Evolutionary conservation across 2,888 invertebrate species (phyloP).

Genomic region (Parasteatoda lunata): DNA sequence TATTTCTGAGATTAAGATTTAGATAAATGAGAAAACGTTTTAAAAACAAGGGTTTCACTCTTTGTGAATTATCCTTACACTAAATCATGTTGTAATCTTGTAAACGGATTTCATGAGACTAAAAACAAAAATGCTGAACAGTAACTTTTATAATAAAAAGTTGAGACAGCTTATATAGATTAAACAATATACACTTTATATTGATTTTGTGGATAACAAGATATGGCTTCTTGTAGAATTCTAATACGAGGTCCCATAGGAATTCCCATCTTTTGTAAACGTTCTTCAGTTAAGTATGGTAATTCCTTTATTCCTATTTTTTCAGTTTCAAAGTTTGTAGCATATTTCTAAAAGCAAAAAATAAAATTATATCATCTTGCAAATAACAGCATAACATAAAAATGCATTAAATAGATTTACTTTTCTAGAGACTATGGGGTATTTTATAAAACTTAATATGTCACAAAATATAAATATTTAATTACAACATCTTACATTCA

Average conservation of each 20-base stretch:
- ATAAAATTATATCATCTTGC: neutral
- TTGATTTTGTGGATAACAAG: constrained; percentile 66
- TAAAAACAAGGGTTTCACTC: neutral
- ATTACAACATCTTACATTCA: neutral
- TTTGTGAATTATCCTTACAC: neutral
- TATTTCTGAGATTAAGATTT: neutral
- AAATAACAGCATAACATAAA: neutral
- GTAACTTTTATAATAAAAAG: constrained; percentile 55
- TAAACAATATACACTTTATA: constrained; percentile 68
- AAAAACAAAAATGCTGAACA: constrained; percentile 45
- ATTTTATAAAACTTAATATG: neutral
- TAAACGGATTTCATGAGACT: neutral
- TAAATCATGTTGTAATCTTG: neutral
- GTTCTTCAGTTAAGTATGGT: constrained; percentile 91
- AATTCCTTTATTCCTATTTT: constrained; percentile 89
- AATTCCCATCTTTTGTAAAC: constrained; percentile 90
- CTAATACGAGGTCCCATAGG: constrained; percentile 90
- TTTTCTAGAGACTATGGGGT: too few species aligned
- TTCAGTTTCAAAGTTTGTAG: constrained; percentile 86
- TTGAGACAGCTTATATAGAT: constrained; percentile 48
- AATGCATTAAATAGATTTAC: neutral
- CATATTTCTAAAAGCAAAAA: constrained; percentile 84
- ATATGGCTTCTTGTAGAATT: constrained; percentile 87
- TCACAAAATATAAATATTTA: neutral
- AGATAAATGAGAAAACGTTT: neutral